Conservation (phyloP, 2,113 vertebrate species). For the Catharus minimus region DNA sequence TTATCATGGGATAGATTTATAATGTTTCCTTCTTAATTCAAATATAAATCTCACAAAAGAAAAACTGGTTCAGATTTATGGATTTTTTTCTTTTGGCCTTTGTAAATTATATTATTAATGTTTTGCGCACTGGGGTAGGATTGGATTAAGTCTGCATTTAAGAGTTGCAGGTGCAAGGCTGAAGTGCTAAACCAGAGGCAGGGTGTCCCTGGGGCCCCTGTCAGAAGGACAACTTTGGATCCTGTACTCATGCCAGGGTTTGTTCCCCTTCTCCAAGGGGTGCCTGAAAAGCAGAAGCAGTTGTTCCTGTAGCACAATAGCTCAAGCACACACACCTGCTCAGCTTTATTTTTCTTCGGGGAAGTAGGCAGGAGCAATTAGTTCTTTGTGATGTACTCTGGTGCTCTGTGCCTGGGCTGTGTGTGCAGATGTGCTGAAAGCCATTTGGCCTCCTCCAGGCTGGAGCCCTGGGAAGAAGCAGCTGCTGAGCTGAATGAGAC, state of each 20-base stretch:
- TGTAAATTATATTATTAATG: constrained; percentile 30
- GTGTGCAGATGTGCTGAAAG: background rate
- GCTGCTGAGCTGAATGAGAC: constrained; percentile 14
- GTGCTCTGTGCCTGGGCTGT: background rate
- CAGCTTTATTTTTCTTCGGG: constrained; percentile 31
- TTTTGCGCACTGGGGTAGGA: background rate
- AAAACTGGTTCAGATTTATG: constrained; percentile 15
- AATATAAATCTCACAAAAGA: background rate
- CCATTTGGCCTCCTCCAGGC: background rate
- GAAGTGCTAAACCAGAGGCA: background rate
- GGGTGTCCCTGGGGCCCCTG: background rate
- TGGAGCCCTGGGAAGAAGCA: constrained; percentile 32
- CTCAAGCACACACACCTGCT: constrained; percentile 30
- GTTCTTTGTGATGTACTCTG: background rate
- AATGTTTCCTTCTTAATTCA: constrained; percentile 31
- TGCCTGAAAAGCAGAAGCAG: constrained; percentile 33
- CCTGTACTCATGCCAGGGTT: background rate
- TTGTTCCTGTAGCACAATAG: constrained; percentile 18
- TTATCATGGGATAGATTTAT: constrained; percentile 47
- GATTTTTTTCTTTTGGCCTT: constrained; percentile 31
- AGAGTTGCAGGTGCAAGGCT: constrained; percentile 56
- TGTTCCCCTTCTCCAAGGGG: constrained; percentile 28
- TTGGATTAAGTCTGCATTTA: constrained; percentile 14
- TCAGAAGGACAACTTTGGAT: background rate
- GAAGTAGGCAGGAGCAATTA: constrained; percentile 30